Evolutionary conservation across 2,113 vertebrate species (phyloP).

Genomic region (Platysternon megacephalum): DNA sequence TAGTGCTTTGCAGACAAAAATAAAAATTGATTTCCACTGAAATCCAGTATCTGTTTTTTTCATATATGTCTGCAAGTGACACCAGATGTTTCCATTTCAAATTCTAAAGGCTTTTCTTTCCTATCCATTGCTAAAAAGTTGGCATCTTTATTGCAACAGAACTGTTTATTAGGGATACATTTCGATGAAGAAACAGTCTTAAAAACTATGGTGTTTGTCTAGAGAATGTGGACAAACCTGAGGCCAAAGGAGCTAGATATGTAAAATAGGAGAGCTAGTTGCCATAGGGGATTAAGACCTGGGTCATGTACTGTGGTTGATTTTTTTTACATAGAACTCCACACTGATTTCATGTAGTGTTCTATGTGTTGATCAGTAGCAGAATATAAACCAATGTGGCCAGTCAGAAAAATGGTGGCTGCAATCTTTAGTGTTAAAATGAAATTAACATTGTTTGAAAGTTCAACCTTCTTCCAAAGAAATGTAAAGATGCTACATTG

Average conservation of each 20-base stretch:
- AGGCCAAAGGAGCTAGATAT: not conserved
- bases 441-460: not conserved
- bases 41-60: constrained; percentile 31
- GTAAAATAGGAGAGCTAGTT: not conserved
- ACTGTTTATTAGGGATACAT: not conserved
- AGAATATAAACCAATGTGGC: not conserved
- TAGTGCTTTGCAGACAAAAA: not conserved
- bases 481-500: not conserved
- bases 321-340: not conserved
- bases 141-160: not conserved
- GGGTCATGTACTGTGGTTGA: not conserved
- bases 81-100: constrained; percentile 52
- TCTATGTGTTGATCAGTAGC: fast-evolving
- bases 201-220: not conserved
- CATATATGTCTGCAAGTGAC: not conserved
- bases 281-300: fast-evolving
- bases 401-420: not conserved
- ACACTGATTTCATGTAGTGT: fast-evolving
- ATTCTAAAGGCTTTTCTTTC: not conserved
- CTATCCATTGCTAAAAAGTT: not conserved
- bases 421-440: not conserved
- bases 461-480: not conserved
- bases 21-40: constrained; percentile 26
- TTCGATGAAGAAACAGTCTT: not conserved
- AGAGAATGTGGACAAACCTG: not conserved